These are phyloP conservation scores for Grammomys dolichurus DNA, from an alignment of 2,113 vertebrate genomes.

Conservation along the genomic window DNA sequence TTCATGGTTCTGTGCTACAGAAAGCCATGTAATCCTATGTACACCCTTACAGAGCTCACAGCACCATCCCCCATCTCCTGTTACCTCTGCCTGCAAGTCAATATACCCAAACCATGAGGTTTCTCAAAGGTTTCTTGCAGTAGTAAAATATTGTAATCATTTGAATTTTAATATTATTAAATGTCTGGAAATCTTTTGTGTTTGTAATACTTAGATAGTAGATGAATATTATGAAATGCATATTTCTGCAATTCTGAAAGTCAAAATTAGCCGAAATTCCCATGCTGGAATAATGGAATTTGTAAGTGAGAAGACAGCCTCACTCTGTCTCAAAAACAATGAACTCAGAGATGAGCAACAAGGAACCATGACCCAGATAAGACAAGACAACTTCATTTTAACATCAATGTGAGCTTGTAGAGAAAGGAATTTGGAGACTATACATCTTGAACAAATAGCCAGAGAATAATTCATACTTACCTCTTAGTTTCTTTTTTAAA, in stretches of 20 bases:
- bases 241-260: not conserved
- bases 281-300: not conserved
- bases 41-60: not conserved
- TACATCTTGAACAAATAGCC: not conserved
- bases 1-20: not conserved
- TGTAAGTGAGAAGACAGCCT: not conserved
- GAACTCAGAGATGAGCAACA: not conserved
- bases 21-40: too few relatives aligned
- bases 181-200: not conserved
- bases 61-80: not conserved
- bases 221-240: not conserved
- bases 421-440: not conserved
- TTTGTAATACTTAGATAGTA: not conserved
- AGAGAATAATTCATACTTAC: not conserved
- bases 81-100: not conserved
- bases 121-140: not conserved
- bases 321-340: too few relatives aligned
- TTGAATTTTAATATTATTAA: not conserved
- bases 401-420: not conserved
- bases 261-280: not conserved
- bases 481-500: not conserved
- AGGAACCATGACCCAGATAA: not conserved
- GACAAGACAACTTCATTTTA: not conserved
- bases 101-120: not conserved
- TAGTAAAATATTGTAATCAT: not conserved